Conservation (phyloP, 2,888 invertebrate species). For the Pandemis heparana region DNA sequence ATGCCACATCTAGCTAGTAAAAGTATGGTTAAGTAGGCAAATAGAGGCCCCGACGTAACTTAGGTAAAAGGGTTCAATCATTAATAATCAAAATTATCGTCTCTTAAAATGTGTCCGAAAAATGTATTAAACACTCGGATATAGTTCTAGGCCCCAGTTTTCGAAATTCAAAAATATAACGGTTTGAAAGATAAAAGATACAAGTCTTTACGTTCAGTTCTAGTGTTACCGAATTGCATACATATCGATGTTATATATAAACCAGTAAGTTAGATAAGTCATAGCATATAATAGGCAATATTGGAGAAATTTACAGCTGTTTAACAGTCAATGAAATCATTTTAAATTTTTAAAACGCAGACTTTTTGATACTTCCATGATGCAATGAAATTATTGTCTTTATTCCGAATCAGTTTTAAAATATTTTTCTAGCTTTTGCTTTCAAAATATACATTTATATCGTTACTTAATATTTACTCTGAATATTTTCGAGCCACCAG, state of each 20-base stretch:
- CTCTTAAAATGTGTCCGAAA: constrained; percentile 66
- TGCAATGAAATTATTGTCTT: constrained; percentile 32
- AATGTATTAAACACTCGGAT: constrained; percentile 64
- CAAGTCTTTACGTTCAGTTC: constrained; percentile 68
- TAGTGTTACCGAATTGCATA: constrained; percentile 81
- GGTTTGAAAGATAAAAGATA: constrained; percentile 59
- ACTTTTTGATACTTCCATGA: constrained; percentile 43
- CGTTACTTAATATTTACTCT: constrained; percentile 54
- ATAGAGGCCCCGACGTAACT: constrained; percentile 59
- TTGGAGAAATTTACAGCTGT: constrained; percentile 76
- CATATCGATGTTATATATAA: constrained; percentile 85
- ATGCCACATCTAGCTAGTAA: constrained; percentile 63
- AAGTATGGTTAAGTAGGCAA: constrained; percentile 63
- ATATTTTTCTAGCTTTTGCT: constrained; percentile 66
- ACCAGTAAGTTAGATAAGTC: constrained; percentile 67
- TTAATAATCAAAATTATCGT: constrained; percentile 74
- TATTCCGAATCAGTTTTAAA: constrained; percentile 34
- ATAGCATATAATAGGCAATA: constrained; percentile 81
- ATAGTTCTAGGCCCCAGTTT: constrained; percentile 69
- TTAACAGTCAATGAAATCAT: constrained; percentile 68
- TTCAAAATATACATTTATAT: constrained; percentile 63
- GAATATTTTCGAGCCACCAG: constrained; percentile 26
- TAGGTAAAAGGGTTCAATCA: constrained; percentile 56
- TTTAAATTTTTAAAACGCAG: constrained; percentile 36
- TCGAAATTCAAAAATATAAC: constrained; percentile 53